These are phyloP conservation scores for Zosterops pallidus DNA, from an alignment of 2,113 vertebrate species.

Conservation along the genomic window DNA sequence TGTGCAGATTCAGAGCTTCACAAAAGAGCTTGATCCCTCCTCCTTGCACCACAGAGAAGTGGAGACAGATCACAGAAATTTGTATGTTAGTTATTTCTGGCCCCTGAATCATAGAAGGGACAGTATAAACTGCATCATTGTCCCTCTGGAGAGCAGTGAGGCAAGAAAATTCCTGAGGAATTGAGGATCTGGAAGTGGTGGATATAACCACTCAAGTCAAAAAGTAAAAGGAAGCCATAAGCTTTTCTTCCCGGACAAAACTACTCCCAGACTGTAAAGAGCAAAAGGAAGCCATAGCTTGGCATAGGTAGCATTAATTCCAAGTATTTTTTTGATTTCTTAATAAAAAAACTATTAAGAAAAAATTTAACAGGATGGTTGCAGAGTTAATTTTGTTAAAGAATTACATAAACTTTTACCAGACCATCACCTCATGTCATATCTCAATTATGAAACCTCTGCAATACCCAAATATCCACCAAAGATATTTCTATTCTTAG, in stretches of 20 bases:
- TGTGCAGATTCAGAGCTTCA: background rate
- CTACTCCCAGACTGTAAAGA: background rate
- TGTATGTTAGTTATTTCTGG: background rate
- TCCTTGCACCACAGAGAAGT: background rate
- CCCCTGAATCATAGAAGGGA: background rate
- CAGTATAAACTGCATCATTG: background rate
- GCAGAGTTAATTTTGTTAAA: background rate
- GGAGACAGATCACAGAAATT: background rate
- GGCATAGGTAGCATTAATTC: background rate
- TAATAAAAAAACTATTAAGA: background rate
- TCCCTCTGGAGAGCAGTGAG: background rate
- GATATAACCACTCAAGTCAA: background rate
- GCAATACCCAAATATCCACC: background rate
- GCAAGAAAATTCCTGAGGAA: background rate
- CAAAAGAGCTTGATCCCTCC: background rate
- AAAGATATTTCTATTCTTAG: background rate
- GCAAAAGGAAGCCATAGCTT: background rate
- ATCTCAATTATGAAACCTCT: background rate
- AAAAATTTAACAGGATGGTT: background rate
- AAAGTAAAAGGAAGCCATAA: background rate
- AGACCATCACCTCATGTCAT: background rate
- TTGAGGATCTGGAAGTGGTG: background rate
- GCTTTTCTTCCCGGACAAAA: background rate
- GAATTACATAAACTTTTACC: background rate
- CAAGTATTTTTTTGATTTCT: background rate